These are phyloP conservation scores for Genyomyrus donnyi DNA, from an alignment of 2,113 vertebrate species.

Conservation along the genomic window DNA sequence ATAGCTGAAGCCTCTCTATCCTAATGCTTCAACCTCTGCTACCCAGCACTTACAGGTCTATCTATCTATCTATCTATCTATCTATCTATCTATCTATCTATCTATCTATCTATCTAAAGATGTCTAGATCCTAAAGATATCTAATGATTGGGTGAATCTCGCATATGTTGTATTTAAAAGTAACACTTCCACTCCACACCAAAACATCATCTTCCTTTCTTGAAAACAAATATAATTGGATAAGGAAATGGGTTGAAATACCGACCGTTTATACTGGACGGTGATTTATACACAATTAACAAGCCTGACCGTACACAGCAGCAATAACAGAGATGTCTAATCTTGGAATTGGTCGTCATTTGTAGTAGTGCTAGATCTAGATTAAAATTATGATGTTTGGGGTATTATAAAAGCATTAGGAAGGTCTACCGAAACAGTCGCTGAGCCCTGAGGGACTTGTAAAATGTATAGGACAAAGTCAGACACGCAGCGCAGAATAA, in stretches of 20 bases:
- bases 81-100: too few relatives aligned
- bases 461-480: not conserved
- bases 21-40: too few relatives aligned
- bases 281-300: not conserved
- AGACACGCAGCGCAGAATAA: not conserved
- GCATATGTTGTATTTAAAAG: too few relatives aligned
- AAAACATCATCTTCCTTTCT: too few relatives aligned
- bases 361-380: constrained; percentile 89
- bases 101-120: too few relatives aligned
- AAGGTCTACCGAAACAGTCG: not conserved
- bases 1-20: too few relatives aligned
- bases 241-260: constrained; percentile 46
- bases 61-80: too few relatives aligned
- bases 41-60: too few relatives aligned
- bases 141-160: too few relatives aligned
- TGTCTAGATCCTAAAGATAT: too few relatives aligned
- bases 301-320: not conserved
- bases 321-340: not conserved
- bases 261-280: not conserved
- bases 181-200: too few relatives aligned
- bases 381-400: constrained; percentile 95
- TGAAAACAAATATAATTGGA: too few relatives aligned
- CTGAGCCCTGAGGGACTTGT: not conserved
- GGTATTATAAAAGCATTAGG: constrained; percentile 8
- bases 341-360: constrained; percentile 92